Percentiles rank a stretch among this genome's conserved stretches.
Evolutionary conservation across 2,797 vertebrate genomes (phyloP).

Genomic region (Anableps anableps): DNA sequence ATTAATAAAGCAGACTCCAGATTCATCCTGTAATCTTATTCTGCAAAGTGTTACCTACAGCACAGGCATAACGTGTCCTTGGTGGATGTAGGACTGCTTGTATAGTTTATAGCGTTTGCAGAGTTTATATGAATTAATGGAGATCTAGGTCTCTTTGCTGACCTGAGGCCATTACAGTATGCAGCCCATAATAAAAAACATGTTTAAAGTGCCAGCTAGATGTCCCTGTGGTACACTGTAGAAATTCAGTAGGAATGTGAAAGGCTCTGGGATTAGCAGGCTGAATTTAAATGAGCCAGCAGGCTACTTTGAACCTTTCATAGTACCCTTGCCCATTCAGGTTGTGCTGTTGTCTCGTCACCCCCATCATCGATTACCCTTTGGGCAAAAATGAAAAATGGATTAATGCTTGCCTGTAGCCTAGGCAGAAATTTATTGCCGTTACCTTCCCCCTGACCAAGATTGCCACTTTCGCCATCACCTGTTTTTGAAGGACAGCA

Average conservation of each 20-base stretch:
- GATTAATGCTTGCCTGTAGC: slow-evolving; percentile 62
- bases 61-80: slow-evolving; percentile 24
- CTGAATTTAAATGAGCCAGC: slow-evolving; percentile 70
- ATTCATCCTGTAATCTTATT: background rate
- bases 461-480: slow-evolving; percentile 43
- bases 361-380: slow-evolving; percentile 75
- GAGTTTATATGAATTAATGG: slow-evolving; percentile 65
- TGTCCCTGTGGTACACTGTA: slow-evolving; percentile 49
- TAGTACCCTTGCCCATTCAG: slow-evolving; percentile 67
- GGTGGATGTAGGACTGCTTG: slow-evolving; percentile 6
- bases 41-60: background rate
- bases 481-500: slow-evolving; percentile 16
- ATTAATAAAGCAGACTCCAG: slow-evolving; percentile 12
- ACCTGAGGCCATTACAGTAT: slow-evolving; percentile 61
- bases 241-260: slow-evolving; percentile 62
- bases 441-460: slow-evolving; percentile 36
- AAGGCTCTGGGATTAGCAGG: slow-evolving; percentile 60
- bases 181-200: slow-evolving; percentile 51
- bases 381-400: slow-evolving; percentile 75
- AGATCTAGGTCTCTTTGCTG: slow-evolving; percentile 57
- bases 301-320: slow-evolving; percentile 63
- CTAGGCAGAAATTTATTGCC: slow-evolving; percentile 51
- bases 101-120: slow-evolving; percentile 32
- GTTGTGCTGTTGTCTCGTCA: slow-evolving; percentile 70
- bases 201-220: slow-evolving; percentile 52